Base-by-base conservation (phyloP, 2,113 vertebrate genomes). In the Antigone vipio region DNA sequence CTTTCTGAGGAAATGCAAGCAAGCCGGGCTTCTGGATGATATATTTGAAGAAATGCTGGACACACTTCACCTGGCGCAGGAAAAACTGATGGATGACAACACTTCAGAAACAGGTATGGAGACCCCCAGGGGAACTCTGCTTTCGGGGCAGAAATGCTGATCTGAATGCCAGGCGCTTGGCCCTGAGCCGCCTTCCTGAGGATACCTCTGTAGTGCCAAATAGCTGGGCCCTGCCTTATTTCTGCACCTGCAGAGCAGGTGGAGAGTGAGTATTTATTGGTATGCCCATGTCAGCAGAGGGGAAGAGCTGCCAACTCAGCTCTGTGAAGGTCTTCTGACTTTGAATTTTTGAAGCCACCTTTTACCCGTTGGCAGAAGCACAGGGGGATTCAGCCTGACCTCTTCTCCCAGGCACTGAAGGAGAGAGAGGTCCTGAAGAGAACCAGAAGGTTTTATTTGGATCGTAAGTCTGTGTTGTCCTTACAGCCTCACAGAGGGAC, bases 31-130 rank as follows among this genome's bases (percentile, higher is more conserved):
- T 77, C 96, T 98, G 62, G 94, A 96, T 88, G 92, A 97, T 44
- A 97, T 98, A 82, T 98, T 98, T 96, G 96, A 98, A 95, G 96
- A 97, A 84, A 96, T 98, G 91, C 78, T 98, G 94, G 97, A 97
- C 52, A 97, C 95, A 9, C 95, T 98, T 90, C 95, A 97, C 88
- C 82, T 93, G 76, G 95, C 97, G 2, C 98, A 98, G 64, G 94
- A 97, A 91, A 98, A 97, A 62, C 96, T 98, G 77, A 96, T 96
- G 97, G 90, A 97, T 85, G 97, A 97, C 63, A 98, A 86, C 67
- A 96, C 98, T 87, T 97, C 98, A 72, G 98, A 98, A 88, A 95
- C 97, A 97, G 98, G 98, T 98, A 97, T 6, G 66, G 50, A 58
- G 17, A 56, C 18, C 56, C n/a, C 2, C 1, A 27, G 56, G 24